Conservation (phyloP, 2,797 vertebrate genomes). For the Paedocypris micromegethes region DNA sequence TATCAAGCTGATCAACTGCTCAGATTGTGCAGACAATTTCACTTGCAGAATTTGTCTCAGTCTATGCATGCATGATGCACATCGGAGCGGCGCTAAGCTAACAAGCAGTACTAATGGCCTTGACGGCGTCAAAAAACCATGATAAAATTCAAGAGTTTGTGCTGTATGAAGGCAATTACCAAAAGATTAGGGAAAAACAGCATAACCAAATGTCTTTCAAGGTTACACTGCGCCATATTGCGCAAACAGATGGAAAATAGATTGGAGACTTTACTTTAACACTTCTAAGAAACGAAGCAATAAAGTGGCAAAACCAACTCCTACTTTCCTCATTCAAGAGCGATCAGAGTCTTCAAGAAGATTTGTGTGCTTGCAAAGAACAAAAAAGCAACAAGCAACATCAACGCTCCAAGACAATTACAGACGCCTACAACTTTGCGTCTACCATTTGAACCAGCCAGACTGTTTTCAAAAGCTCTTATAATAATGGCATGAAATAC, state of each 20-base stretch:
- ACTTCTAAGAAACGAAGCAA: slow-evolving; percentile 12
- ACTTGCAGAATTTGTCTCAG: slow-evolving; percentile 26
- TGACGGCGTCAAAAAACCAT: slow-evolving; percentile 3
- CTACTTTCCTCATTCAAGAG: slow-evolving; percentile 10
- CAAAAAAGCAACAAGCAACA: slow-evolving; percentile 21
- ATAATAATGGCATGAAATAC: slow-evolving; percentile 42
- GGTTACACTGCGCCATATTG: slow-evolving; percentile 29
- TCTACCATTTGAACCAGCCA: slow-evolving; percentile 24
- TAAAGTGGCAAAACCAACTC: slow-evolving; percentile 2
- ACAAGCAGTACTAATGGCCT: slow-evolving; percentile 7
- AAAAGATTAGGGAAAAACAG: slow-evolving; percentile 32
- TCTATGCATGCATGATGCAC: slow-evolving; percentile 12
- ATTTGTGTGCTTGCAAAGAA: slow-evolving; percentile 11
- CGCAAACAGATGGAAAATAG: slow-evolving; percentile 31
- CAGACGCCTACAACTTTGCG: slow-evolving; percentile 17
- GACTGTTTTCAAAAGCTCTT: slow-evolving; percentile 37
- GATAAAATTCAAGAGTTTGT: neutral
- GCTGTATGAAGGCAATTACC: slow-evolving; percentile 21
- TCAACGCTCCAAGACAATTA: slow-evolving; percentile 23
- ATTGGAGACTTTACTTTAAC: slow-evolving; percentile 20
- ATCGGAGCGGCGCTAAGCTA: slow-evolving; percentile 5
- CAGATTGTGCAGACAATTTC: neutral
- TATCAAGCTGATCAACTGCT: slow-evolving; percentile 8
- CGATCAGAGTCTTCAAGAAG: slow-evolving; percentile 18
- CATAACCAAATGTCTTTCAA: slow-evolving; percentile 13